Evolutionary conservation across 1,140 invertebrate genomes (phyloP).

Genomic region (Pseudomyrmex sp.): DNA sequence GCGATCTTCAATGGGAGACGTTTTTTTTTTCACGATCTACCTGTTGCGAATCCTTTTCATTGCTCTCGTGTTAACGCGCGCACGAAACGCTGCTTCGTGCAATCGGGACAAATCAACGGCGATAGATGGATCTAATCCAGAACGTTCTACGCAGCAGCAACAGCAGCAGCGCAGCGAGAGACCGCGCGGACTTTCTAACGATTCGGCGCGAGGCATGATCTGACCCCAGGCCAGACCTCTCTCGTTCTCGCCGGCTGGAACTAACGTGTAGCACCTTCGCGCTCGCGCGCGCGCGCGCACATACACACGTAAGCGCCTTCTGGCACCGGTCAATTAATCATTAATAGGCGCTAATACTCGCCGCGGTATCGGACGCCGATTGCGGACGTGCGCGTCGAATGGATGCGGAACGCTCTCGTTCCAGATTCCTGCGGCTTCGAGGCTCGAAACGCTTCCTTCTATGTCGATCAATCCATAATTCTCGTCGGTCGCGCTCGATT

Average conservation of each 20-base stretch:
- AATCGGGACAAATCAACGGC: slow-evolving; percentile 40
- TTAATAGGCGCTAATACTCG: slow-evolving; percentile 78
- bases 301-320: slow-evolving; percentile 63
- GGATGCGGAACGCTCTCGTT: slow-evolving; percentile 61
- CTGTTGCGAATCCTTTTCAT: slow-evolving; percentile 13
- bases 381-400: slow-evolving; percentile 63
- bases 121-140: slow-evolving; percentile 24
- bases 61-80: background rate
- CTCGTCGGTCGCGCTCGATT: background rate
- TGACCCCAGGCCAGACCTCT: slow-evolving; percentile 72
- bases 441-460: slow-evolving; percentile 59
- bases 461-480: slow-evolving; percentile 52
- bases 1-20: slow-evolving; percentile 16
- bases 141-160: slow-evolving; percentile 25
- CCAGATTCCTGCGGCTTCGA: slow-evolving; percentile 53
- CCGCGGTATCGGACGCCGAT: slow-evolving; percentile 60
- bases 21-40: background rate
- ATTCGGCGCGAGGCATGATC: slow-evolving; percentile 79
- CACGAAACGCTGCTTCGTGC: slow-evolving; percentile 33
- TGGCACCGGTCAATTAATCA: slow-evolving; percentile 79
- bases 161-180: slow-evolving; percentile 4
- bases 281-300: too few species aligned
- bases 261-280: slow-evolving; percentile 71
- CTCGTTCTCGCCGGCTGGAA: slow-evolving; percentile 7
- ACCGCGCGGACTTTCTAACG: slow-evolving; percentile 78